These are phyloP conservation scores for Ifrita kowaldi DNA, from an alignment of 2,113 vertebrate genomes.

Conservation along the genomic window DNA sequence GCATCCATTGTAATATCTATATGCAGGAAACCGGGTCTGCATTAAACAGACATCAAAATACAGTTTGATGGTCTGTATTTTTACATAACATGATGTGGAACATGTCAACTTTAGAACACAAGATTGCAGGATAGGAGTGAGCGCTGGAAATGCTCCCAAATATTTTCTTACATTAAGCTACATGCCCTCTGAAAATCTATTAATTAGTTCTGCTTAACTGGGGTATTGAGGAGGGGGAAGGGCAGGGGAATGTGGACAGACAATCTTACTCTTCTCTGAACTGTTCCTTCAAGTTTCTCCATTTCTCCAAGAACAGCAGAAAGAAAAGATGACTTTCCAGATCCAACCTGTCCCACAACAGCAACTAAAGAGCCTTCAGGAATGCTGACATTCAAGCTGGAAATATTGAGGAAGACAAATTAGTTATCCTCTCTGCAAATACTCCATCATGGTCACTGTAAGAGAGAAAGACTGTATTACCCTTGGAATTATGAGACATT, in stretches of 20 bases:
- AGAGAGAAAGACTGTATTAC: not conserved
- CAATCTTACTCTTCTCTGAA: conserved; percentile 66
- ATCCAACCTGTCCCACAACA: conserved; percentile 72
- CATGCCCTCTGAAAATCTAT: not conserved
- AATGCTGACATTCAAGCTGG: conserved; percentile 68
- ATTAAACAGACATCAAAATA: not conserved
- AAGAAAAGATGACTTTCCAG: conserved; percentile 78
- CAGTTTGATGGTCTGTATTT: not conserved
- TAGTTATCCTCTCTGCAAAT: not conserved
- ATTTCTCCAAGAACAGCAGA: conserved; percentile 77
- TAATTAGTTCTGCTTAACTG: not conserved
- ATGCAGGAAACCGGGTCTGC: not conserved
- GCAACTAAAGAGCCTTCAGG: conserved; percentile 68
- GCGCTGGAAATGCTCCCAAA: not conserved
- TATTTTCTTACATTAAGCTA: not conserved
- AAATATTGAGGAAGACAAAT: not conserved
- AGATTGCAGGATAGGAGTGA: not conserved
- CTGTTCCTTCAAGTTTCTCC: conserved; percentile 67
- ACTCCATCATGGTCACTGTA: not conserved
- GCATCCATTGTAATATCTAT: not conserved
- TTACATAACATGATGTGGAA: not conserved
- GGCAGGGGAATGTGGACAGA: not conserved
- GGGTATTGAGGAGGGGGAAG: not conserved
- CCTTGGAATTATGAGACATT: not conserved
- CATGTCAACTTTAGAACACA: not conserved